A percentile compares a stretch with the other conserved stretches of the same genome.
These are phyloP conservation scores for Drosophila sulfurigaster DNA, from an alignment of 1,140 invertebrate species.

Conservation along the genomic window DNA sequence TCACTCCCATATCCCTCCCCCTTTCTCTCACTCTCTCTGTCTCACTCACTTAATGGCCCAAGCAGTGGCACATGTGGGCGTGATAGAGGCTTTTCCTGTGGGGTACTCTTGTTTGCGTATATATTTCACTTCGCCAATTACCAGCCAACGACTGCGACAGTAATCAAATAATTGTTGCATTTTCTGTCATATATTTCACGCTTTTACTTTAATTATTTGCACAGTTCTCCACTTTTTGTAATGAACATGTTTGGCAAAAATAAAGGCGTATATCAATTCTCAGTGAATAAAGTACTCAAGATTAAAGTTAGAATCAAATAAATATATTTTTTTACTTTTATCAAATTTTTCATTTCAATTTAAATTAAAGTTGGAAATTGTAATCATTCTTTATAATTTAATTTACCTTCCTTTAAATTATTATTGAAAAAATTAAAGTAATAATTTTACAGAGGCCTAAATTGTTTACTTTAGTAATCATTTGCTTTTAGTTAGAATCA, in stretches of 20 bases:
- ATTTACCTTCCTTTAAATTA: no score
- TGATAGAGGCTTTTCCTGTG: constrained; percentile 24
- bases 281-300: neutral
- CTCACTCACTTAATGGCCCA: constrained; percentile 56
- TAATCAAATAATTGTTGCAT: constrained; percentile 84
- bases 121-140: constrained; percentile 79
- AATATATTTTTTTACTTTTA: no score
- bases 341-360: no score
- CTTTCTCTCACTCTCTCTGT: neutral
- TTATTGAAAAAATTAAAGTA: no score
- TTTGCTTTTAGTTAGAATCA: no score
- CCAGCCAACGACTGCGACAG: constrained; percentile 63
- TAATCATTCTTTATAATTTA: no score
- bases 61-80: constrained; percentile 51
- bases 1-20: neutral
- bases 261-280: neutral
- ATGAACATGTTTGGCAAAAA: constrained; percentile 5
- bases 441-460: no score
- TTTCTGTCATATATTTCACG: constrained; percentile 65
- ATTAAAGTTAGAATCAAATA: neutral
- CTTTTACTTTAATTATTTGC: constrained; percentile 74
- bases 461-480: no score
- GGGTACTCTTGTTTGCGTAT: constrained; percentile 33
- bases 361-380: no score
- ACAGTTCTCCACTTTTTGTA: constrained; percentile 51